Base-by-base conservation (phyloP, 2,888 invertebrate genomes). In the Biston stratarius region DNA sequence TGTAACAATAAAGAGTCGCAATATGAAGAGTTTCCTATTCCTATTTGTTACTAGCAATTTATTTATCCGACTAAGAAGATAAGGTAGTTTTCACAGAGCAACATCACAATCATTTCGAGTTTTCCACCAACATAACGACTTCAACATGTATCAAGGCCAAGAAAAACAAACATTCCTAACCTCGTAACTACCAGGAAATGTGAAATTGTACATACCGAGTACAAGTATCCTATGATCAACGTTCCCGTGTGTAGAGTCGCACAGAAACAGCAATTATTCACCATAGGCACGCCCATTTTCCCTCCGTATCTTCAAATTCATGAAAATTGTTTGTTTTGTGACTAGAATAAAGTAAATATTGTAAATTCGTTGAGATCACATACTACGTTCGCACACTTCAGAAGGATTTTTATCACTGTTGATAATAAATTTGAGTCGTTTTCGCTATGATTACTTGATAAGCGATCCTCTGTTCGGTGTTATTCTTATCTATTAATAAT, bases 271-370 rank as follows among this genome's bases (percentile, higher is more conserved):
- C 92, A 94, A 5, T 74, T 87, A 12, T 86, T 86, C 70, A 93
- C 84, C 81, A 92, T 91, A 0, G 93, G 93, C 69, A 93, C 91
- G 65, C 93, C 83, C 93, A 94, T 93, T 67, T 71, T 75, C 59
- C 40, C 49, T 56, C 33, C 10, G 15, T 63, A 11, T 52, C 14
- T 10, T n/a, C 3, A 38, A 53, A 53, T 38, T 38, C 24, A 52
- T 52, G 52, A 34, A 61, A 47, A 56, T 56, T 61, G 56, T 40
- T 51, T 48, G 14, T 47, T 38, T 48, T 49, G 15, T 67, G 67
- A 67, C 67, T 63, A 67, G 67, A 63, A 38, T 48, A 34, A 33
- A 55, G 36, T 14, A 61, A 61, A 55, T 60, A 60, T 49, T 62
- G 59, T 62, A 56, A 60, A 45, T 69, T 56, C 36, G 57, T 59